Conservation (phyloP, 2,113 vertebrate genomes). For the Anguilla rostrata region DNA sequence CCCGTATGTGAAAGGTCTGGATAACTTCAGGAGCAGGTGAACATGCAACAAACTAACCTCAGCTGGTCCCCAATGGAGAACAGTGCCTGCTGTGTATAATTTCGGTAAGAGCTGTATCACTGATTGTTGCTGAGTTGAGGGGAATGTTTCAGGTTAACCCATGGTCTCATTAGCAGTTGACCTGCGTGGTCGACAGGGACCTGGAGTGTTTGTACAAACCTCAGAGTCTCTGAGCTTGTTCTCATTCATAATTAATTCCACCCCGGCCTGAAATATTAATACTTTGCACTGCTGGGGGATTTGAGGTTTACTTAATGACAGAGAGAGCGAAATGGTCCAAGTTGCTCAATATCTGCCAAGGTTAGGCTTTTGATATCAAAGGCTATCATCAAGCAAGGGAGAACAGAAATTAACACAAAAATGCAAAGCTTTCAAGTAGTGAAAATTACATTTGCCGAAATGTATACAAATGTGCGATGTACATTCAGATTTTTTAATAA, state of each 20-base stretch:
- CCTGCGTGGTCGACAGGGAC: constrained; percentile 2
- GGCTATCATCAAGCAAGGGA: neutral
- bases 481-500: no score
- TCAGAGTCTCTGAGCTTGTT: neutral
- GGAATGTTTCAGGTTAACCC: neutral
- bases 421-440: neutral
- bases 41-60: neutral
- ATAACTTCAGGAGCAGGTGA: neutral
- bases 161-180: neutral
- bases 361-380: neutral
- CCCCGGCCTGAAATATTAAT: constrained; percentile 69
- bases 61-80: neutral
- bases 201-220: constrained; percentile 7
- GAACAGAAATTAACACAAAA: neutral
- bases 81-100: neutral
- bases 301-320: constrained; percentile 62
- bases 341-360: neutral
- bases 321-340: constrained; percentile 38
- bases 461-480: no score
- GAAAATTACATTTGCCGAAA: neutral
- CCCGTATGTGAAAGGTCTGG: constrained; percentile 41
- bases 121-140: neutral
- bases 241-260: constrained; percentile 70
- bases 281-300: constrained; percentile 48
- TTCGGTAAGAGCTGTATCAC: neutral